These are phyloP conservation scores for Eretmocerus hayati DNA, from an alignment of 2,888 invertebrate genomes.

Conservation along the genomic window DNA sequence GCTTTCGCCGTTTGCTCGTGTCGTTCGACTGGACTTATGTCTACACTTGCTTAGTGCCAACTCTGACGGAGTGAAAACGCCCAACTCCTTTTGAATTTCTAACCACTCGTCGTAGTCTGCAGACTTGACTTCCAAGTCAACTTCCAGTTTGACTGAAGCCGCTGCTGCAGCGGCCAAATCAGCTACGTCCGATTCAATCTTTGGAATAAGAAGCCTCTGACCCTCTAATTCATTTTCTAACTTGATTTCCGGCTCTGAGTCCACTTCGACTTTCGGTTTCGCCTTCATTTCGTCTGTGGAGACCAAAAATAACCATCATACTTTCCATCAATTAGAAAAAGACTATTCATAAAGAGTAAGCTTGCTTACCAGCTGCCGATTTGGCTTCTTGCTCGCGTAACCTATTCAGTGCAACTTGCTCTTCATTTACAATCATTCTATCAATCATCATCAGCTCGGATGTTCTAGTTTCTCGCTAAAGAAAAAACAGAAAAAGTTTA, in stretches of 20 bases:
- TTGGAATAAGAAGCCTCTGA: constrained; percentile 16
- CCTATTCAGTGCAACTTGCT: constrained; percentile 58
- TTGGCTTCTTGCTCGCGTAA: constrained; percentile 52
- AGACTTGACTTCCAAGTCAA: constrained; percentile 40
- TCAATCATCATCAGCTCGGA: constrained; percentile 74
- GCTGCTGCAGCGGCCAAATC: constrained; percentile 28
- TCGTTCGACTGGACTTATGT: constrained; percentile 30
- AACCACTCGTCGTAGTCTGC: constrained; percentile 60
- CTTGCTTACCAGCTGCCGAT: constrained; percentile 34
- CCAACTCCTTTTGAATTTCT: constrained; percentile 61
- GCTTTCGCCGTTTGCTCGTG: constrained; percentile 40
- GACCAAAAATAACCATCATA: not conserved
- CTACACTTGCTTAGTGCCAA: constrained; percentile 11
- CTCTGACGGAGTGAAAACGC: constrained; percentile 38
- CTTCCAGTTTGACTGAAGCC: constrained; percentile 41
- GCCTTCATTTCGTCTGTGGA: constrained; percentile 39
- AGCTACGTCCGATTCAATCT: constrained; percentile 33
- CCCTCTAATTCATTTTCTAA: constrained; percentile 34
- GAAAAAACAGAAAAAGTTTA: constrained; percentile 12
- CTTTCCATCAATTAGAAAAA: not conserved
- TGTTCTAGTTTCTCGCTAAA: constrained; percentile 62
- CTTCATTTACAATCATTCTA: constrained; percentile 65
- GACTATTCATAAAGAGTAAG: not conserved
- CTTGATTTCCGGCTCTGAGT: constrained; percentile 23
- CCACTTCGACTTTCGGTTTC: constrained; percentile 1